Evolutionary conservation across 2,113 vertebrate genomes (phyloP).

Genomic region (Cynocephalus volans): DNA sequence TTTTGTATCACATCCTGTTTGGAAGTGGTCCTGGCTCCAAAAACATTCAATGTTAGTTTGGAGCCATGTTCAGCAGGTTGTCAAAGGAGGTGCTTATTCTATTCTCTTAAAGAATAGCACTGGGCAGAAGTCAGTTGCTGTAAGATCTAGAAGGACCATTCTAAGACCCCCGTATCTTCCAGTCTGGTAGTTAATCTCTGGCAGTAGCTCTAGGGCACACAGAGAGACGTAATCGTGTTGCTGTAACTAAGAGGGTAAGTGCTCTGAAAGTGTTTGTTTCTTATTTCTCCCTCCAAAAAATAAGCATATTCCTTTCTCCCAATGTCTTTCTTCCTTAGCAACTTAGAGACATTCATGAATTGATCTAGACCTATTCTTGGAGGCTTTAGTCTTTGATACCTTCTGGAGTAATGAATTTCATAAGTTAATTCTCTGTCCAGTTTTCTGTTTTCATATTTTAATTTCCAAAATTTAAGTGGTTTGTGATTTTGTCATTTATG

Average conservation of each 20-base stretch:
- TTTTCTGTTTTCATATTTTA: conserved; percentile 55
- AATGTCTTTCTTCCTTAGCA: conserved; percentile 36
- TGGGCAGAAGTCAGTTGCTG: neutral
- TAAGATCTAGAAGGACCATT: neutral
- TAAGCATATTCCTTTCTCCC: neutral
- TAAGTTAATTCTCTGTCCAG: neutral
- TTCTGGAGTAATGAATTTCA: neutral
- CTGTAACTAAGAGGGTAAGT: neutral
- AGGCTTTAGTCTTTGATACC: neutral
- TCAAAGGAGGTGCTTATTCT: neutral
- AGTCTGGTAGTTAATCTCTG: neutral
- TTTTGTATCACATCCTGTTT: neutral
- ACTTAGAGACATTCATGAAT: neutral
- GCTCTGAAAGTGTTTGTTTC: neutral
- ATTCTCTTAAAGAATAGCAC: neutral
- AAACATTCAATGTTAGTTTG: neutral
- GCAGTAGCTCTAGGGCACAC: neutral
- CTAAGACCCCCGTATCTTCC: neutral
- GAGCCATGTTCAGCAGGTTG: neutral
- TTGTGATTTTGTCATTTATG: conserved; percentile 19
- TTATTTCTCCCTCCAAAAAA: conserved; percentile 23
- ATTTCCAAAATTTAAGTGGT: conserved; percentile 31
- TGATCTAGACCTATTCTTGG: conserved; percentile 17
- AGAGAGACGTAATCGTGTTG: neutral
- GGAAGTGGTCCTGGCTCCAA: neutral